Evolutionary conservation across 2,113 vertebrate species (phyloP).

Genomic region (Planiliza haematocheilus): DNA sequence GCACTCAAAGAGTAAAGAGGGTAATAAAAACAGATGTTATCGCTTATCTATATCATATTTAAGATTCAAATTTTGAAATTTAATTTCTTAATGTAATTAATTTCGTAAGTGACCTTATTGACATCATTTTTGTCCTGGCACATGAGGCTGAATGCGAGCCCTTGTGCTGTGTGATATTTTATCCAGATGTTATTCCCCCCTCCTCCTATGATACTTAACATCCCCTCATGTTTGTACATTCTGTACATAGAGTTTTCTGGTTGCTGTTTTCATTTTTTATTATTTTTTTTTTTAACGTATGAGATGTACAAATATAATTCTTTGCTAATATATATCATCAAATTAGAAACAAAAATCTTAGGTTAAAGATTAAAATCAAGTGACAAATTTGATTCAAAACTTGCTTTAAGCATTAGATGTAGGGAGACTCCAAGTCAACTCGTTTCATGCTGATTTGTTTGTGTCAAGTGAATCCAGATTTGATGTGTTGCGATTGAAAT

Average conservation of each 20-base stretch:
- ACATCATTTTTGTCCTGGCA: constrained; percentile 54
- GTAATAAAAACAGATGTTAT: constrained; percentile 57
- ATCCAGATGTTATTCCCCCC: constrained; percentile 49
- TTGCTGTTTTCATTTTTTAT: constrained; percentile 75
- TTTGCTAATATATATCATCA: constrained; percentile 87
- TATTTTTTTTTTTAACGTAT: constrained; percentile 60
- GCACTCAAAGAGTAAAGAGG: constrained; percentile 67
- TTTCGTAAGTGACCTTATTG: constrained; percentile 83
- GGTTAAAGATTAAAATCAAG: constrained; percentile 67
- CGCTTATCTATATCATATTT: constrained; percentile 73
- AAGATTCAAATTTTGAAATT: constrained; percentile 72
- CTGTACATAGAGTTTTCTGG: constrained; percentile 83
- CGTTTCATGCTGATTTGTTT: constrained; percentile 68
- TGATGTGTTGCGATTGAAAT: constrained; percentile 73
- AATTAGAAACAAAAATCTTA: constrained; percentile 72
- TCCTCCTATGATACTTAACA: constrained; percentile 51
- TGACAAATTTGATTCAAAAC: constrained; percentile 79
- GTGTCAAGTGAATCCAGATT: constrained; percentile 76
- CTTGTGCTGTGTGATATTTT: constrained; percentile 55
- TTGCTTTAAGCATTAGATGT: constrained; percentile 74
- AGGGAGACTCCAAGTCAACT: constrained; percentile 72
- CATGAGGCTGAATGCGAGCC: constrained; percentile 50
- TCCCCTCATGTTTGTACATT: constrained; percentile 81
- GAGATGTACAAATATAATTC: constrained; percentile 86
- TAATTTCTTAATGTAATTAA: constrained; percentile 75